These are phyloP conservation scores for Noctua pronuba DNA, from an alignment of 2,888 invertebrate species.

Conservation along the genomic window DNA sequence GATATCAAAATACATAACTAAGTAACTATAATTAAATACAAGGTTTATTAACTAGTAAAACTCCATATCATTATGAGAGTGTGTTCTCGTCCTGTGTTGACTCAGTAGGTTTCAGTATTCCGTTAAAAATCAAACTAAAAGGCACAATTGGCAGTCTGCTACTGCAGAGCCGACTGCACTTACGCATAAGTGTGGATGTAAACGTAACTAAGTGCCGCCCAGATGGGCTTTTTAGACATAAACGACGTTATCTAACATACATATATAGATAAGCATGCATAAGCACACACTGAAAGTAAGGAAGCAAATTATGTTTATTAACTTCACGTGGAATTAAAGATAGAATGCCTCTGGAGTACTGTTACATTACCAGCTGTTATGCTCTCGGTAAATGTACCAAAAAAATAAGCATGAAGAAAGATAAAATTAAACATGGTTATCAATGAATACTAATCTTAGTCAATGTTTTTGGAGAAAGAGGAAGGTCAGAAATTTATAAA, in stretches of 20 bases:
- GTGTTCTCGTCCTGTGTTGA: neutral
- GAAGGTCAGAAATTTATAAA: neutral
- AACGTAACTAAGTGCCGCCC: neutral
- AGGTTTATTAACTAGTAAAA: neutral
- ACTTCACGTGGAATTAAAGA: neutral
- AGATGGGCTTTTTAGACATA: neutral
- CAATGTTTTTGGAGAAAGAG: neutral
- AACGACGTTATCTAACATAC: neutral
- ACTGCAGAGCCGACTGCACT: constrained; percentile 10
- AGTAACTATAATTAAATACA: neutral
- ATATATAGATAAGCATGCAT: neutral
- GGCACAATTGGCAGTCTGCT: neutral
- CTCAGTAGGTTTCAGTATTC: neutral
- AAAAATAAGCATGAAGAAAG: neutral
- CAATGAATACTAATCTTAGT: neutral
- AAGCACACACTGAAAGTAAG: no score
- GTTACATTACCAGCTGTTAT: neutral
- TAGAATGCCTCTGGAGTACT: neutral
- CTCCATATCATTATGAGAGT: neutral
- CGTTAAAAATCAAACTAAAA: constrained; percentile 11
- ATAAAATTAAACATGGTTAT: neutral
- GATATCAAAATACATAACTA: neutral
- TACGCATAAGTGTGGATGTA: constrained; percentile 18
- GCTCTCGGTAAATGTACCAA: neutral
- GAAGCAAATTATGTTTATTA: neutral